Conservation (phyloP, 2,888 invertebrate species). For the Drosophila villosipedis region DNA sequence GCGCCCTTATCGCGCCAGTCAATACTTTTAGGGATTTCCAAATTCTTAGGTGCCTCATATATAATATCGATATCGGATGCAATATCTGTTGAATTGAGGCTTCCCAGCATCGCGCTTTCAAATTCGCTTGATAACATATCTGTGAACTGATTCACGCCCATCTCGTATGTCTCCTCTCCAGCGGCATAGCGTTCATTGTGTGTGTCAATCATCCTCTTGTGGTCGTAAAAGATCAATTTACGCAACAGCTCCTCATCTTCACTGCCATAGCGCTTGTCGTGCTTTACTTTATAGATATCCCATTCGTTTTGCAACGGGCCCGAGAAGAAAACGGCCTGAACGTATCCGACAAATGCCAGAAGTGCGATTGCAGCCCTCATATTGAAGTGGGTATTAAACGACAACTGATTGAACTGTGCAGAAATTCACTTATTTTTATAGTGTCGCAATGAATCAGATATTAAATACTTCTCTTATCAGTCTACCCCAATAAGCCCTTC, state of each 20-base stretch:
- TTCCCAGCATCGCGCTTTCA: conserved; percentile 80
- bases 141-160: conserved; percentile 92
- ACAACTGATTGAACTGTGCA: conserved; percentile 1
- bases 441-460: not conserved
- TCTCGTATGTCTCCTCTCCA: conserved; percentile 88
- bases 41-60: conserved; percentile 86
- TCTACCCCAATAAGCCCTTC: not conserved
- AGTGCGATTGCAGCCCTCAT: conserved; percentile 23
- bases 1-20: conserved; percentile 94
- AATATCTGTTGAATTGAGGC: conserved; percentile 36
- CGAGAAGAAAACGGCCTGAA: not conserved
- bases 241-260: conserved; percentile 92
- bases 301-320: conserved; percentile 33
- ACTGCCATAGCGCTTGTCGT: conserved; percentile 88
- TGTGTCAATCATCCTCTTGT: conserved; percentile 91
- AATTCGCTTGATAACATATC: conserved; percentile 92
- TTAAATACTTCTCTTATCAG: not conserved
- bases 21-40: conserved; percentile 88
- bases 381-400: not conserved
- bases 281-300: conserved; percentile 85
- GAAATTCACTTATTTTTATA: conserved; percentile 15
- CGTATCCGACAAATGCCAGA: conserved; percentile 13
- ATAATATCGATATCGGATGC: conserved; percentile 13
- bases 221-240: conserved; percentile 94
- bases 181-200: conserved; percentile 91